Base-by-base conservation (phyloP, 35 echinoderm and acorn worm genomes). In the Ophiothrix spiculata region DNA sequence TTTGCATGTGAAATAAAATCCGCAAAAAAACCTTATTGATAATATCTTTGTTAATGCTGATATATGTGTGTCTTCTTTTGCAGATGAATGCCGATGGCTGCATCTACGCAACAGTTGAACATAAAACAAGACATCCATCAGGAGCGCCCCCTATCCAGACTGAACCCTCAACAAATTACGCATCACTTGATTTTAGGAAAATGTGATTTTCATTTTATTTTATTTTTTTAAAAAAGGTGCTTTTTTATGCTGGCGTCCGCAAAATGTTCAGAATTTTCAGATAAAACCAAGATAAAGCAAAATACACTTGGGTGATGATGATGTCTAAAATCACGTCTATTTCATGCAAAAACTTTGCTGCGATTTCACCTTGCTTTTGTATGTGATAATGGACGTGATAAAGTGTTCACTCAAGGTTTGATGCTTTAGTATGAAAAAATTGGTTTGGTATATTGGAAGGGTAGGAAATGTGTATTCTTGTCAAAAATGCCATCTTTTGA, bases 191-290 rank as follows among this genome's bases (percentile, higher is more conserved):
- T 69, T 69, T 69, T 28, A 69, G 60, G 60, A 69, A 69, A 69
- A 69, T 69, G 60, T 69, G 25, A 69, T 15, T 69, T 69, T 69
- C 2, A 2, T 69, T 69, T 6, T 69, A 25, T 69, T 25, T 49
- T 49, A 49, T 10, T 49, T 49, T 49, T 49, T 6, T 10, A 49
- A 49, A 49, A 69, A 69, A 69, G 60, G 60, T 69, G 60, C 60
- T 69, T 69, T 69, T 69, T 69, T 69, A 69, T 69, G 60, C 60
- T 69, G 60, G 60, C 60, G 60, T 69, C 60, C 23, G 60, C 60
- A 69, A 69, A 69, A 69, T 10, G 6, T 49, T 10, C 19, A 49
- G 19, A 49, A 49, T 49, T 6, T 49, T 10, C 6, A 49, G 19
- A 49, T 10, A 19, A 49, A 69, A 69, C 3, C 29, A 15, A 69